Conservation (phyloP, 2,888 invertebrate species). For the Ectobius pallidus region DNA sequence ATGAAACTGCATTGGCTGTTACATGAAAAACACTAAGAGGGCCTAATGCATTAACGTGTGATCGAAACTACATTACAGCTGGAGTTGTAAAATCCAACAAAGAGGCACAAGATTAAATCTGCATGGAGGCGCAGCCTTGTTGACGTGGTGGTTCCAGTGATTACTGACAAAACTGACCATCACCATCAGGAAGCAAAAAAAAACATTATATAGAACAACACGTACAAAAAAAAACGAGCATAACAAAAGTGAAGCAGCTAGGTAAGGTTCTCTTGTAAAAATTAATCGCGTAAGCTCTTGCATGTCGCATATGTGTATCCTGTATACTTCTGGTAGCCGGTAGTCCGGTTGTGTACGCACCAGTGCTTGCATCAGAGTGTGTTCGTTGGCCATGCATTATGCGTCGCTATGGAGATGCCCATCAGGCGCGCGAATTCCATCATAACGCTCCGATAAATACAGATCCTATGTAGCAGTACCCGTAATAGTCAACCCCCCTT, state of each 20-base stretch:
- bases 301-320: too few relatives aligned
- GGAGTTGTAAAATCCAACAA: too few relatives aligned
- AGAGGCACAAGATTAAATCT: background rate
- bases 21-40: too few relatives aligned
- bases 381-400: constrained; percentile 38
- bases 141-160: background rate
- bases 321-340: background rate
- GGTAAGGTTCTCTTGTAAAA: constrained; percentile 21
- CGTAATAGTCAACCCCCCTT: background rate
- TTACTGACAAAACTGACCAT: background rate
- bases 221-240: background rate
- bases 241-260: background rate
- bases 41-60: too few relatives aligned
- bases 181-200: background rate
- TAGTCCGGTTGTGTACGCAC: background rate
- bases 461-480: constrained; percentile 27
- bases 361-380: constrained; percentile 4
- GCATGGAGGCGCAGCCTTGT: background rate
- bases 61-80: too few relatives aligned
- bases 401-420: constrained; percentile 37
- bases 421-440: constrained; percentile 37
- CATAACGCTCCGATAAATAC: constrained; percentile 38
- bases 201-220: too few relatives aligned
- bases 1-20: too few relatives aligned
- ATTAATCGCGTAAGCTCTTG: constrained; percentile 17